Base-by-base conservation (phyloP, 1,140 invertebrate genomes). In the Drosophila subobscura region DNA sequence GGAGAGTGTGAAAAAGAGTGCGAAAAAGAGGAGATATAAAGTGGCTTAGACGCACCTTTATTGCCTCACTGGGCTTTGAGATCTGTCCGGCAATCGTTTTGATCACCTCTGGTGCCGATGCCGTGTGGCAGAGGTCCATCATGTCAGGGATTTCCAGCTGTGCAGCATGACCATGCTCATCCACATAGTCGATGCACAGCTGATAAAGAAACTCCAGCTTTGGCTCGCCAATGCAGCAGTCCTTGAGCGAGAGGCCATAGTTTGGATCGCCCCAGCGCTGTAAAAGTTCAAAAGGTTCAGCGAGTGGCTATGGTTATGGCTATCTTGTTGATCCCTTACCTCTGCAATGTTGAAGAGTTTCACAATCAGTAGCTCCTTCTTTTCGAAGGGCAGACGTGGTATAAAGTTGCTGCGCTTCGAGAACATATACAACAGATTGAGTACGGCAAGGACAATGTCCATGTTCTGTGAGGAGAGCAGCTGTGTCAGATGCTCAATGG, bases 371-470 rank as follows among this genome's bases (percentile, higher is more conserved):
- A 95, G 94, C 86, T 96, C 94, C 76, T 95, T 93, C 81, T 96
- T 96, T 51, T 96, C 96, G 80, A 93, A 93, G 79, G 94, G 94
- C 73, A 97, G 92, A 70, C 96, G 94, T 53, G 96, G 95, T 77
- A 98, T 97, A 84, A 97, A 97, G 92, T 97, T 97, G 90, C 96
- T 97, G 70, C 97, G 93, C 93, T 98, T 98, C 77, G 96, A 97
- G 92, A 98, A 98, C 93, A 98, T 97, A 92, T 97, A 98, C 5
- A 98, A 93, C 63, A 98, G 93, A 92, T 97, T 97, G 49, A 98
- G 93, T 45, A 97, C 97, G 76, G 94, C 96, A 54, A 97, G 93
- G n/a, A 98, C 96, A 66, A 97, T 94, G 68, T 96, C 94, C 95
- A 98, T 96, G 90, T 97, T 96, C 92, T 95, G 96, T 37, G 97